A percentile compares a stretch with the other conserved stretches of the same genome.
Conservation (phyloP, 2,888 invertebrate genomes). For the Drosophila planitibia region DNA sequence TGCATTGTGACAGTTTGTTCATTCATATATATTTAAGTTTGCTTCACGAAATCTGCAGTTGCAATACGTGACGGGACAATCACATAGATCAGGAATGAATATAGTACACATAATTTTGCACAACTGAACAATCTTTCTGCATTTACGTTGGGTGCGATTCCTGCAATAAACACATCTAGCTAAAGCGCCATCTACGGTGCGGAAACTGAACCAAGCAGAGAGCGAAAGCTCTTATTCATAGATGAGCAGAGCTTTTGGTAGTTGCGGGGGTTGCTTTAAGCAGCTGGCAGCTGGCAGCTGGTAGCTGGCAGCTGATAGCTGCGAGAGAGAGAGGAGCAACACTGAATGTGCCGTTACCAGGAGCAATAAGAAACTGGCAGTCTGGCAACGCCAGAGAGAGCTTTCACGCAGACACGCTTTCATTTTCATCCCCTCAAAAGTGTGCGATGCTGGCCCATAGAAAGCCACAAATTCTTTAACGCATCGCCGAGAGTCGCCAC, state of each 20-base stretch:
- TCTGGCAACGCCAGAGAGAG: conserved; percentile 40
- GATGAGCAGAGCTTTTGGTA: background rate
- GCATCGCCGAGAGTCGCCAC: conserved; percentile 28
- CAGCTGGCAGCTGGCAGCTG: conserved; percentile 6
- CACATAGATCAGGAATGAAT: background rate
- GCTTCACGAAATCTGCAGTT: background rate
- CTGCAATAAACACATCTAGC: background rate
- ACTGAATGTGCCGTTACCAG: conserved; percentile 44
- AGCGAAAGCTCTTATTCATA: background rate
- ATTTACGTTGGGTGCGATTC: background rate
- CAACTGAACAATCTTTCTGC: background rate
- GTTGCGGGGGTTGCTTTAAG: background rate
- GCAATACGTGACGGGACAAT: background rate
- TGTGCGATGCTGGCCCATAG: conserved; percentile 52
- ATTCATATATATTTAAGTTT: background rate
- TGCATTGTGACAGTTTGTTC: background rate
- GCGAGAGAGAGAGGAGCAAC: conserved; percentile 4
- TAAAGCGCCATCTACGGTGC: conserved; percentile 15
- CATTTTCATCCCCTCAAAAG: conserved; percentile 51
- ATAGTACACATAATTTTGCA: background rate
- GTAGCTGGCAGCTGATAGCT: background rate
- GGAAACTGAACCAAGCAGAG: background rate
- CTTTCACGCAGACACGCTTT: conserved; percentile 15
- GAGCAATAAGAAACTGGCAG: background rate
- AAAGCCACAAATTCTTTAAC: conserved; percentile 34